These are phyloP conservation scores for Ctenodactylus gundi DNA, from an alignment of 2,113 vertebrate genomes.

Conservation along the genomic window DNA sequence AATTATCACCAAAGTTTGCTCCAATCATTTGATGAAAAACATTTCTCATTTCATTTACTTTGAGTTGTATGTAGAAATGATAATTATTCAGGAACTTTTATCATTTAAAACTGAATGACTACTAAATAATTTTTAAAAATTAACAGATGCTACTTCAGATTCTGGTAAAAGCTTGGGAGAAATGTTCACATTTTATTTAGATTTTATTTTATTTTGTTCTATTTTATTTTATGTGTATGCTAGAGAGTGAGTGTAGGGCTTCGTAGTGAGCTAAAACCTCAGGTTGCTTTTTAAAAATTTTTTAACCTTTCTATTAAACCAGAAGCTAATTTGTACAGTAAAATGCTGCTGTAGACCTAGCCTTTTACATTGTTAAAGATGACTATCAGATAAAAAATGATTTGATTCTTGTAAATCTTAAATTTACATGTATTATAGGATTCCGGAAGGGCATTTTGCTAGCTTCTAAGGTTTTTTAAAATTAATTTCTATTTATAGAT, in stretches of 20 bases:
- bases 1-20: background rate
- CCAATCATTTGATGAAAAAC: background rate
- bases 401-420: background rate
- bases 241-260: too few relatives aligned
- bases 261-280: too few relatives aligned
- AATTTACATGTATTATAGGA: background rate
- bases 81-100: background rate
- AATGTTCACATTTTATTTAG: background rate
- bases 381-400: constrained; percentile 8
- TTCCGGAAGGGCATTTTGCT: background rate
- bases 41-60: background rate
- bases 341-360: background rate
- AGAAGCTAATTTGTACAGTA: background rate
- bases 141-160: background rate
- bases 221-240: too few relatives aligned
- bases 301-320: background rate
- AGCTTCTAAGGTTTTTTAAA: background rate
- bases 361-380: background rate
- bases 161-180: background rate
- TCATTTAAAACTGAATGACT: background rate
- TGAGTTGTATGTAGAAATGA: background rate
- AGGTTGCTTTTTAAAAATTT: too few relatives aligned
- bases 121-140: background rate
- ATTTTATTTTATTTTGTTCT: too few relatives aligned
- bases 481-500: background rate